phyloP scores from a whole-genome alignment of 2,888 invertebrate genomes.

The Eupsilia transversa region DNA sequence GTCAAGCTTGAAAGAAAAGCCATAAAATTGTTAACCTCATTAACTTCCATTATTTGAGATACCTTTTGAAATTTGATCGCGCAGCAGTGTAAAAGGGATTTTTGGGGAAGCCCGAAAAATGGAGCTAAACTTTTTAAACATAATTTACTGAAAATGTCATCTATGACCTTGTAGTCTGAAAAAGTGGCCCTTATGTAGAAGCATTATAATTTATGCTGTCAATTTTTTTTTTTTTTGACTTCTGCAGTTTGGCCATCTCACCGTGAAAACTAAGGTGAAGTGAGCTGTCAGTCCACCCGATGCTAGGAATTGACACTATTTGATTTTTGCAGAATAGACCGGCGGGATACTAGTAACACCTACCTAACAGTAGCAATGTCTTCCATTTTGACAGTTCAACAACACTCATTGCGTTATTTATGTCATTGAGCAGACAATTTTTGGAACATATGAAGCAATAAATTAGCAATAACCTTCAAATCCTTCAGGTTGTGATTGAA shows the following conservation, averaged over 20 bases:
- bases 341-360: no score
- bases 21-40: constrained; percentile 34
- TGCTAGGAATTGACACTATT: not conserved
- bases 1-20: constrained; percentile 15
- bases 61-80: constrained; percentile 50
- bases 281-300: not conserved
- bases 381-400: no score
- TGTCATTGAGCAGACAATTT: no score
- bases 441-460: no score
- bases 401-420: no score
- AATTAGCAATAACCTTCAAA: no score
- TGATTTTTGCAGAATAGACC: not conserved
- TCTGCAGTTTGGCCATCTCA: not conserved
- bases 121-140: constrained; percentile 1
- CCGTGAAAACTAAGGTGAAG: not conserved
- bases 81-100: not conserved
- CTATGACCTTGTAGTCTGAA: not conserved
- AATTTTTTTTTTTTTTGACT: no score
- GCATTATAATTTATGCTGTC: not conserved
- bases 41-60: constrained; percentile 10
- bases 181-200: not conserved
- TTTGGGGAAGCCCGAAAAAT: constrained; percentile 18
- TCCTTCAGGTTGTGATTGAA: no score
- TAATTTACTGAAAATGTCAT: constrained; percentile 20
- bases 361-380: no score